Evolutionary conservation across 92 coral and sea anemone genomes (phyloP).

Genomic region (Zoanthus sansibaricus): DNA sequence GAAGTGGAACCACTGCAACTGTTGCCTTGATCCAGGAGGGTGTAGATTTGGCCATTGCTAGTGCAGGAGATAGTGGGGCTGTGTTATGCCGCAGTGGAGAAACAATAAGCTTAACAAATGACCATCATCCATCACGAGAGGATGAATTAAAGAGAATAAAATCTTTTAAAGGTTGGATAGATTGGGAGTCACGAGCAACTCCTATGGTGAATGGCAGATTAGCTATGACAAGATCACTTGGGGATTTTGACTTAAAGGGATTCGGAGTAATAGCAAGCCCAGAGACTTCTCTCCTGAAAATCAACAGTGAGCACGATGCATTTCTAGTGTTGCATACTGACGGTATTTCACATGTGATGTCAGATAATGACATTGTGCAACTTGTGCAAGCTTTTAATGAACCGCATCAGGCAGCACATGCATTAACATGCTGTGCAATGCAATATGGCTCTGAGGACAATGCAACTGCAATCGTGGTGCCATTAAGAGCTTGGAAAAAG

Average conservation of each 20-base stretch:
- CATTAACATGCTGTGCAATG: conserved; percentile 86
- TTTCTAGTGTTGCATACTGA: conserved; percentile 90
- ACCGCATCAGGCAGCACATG: conserved; percentile 82
- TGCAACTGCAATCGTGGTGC: conserved; percentile 86
- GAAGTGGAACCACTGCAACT: conserved; percentile 95
- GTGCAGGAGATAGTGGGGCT: conserved; percentile 94
- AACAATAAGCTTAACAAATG: conserved; percentile 72
- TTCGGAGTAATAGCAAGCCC: conserved; percentile 94
- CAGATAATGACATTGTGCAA: conserved; percentile 78
- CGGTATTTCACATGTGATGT: conserved; percentile 92
- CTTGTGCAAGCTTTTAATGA: conserved; percentile 80
- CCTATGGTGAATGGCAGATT: conserved; percentile 95
- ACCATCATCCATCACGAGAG: conserved; percentile 85
- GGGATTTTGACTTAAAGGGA: conserved; percentile 91
- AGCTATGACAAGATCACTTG: conserved; percentile 95
- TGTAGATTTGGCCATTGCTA: conserved; percentile 85
- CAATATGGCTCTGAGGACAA: conserved; percentile 97
- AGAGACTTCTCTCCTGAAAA: conserved; percentile 68
- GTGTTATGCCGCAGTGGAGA: conserved; percentile 82
- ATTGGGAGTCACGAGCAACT: conserved; percentile 63
- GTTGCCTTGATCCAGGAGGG: conserved; percentile 89
- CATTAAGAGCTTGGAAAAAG: conserved; percentile 84
- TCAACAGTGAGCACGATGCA: conserved; percentile 78
- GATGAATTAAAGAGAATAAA: conserved; percentile 82
- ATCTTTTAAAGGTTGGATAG: conserved; percentile 80